These are phyloP conservation scores for Drosophila willistoni DNA, from an alignment of 1,140 invertebrate genomes.

Conservation along the genomic window DNA sequence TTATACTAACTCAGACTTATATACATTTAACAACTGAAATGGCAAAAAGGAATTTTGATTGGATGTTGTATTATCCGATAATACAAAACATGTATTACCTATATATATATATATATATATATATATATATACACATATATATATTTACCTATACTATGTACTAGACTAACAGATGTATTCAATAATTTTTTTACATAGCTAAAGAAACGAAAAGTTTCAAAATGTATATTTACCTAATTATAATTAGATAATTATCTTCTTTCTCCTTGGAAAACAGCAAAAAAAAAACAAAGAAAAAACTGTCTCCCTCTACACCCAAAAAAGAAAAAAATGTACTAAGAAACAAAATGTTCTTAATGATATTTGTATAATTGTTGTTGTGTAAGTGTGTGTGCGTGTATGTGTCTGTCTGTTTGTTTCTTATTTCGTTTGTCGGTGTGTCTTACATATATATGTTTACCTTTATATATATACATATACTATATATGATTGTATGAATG, in stretches of 20 bases:
- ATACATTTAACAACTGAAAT: constrained; percentile 10
- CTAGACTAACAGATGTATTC: constrained; percentile 6
- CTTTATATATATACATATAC: background rate
- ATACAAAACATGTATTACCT: background rate
- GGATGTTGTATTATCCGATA: background rate
- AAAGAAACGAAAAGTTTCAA: background rate
- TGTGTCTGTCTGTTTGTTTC: background rate
- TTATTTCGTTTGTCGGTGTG: background rate
- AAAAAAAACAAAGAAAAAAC: constrained; percentile 19
- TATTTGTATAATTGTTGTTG: constrained; percentile 6
- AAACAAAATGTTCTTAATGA: background rate
- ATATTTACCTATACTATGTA: background rate
- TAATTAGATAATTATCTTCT: background rate
- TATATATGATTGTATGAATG: too few species aligned
- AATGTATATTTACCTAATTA: constrained; percentile 7
- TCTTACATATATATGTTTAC: background rate
- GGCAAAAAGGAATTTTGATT: constrained; percentile 1
- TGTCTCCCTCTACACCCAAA: background rate
- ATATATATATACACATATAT: background rate
- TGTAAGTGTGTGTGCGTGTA: background rate
- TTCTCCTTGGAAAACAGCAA: background rate
- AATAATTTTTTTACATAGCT: constrained; percentile 7
- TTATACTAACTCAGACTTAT: constrained; percentile 18
- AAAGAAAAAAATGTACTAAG: background rate
- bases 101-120: background rate